phyloP scores from a whole-genome alignment of 2,888 invertebrate genomes.

The Rhagonycha fulva region DNA sequence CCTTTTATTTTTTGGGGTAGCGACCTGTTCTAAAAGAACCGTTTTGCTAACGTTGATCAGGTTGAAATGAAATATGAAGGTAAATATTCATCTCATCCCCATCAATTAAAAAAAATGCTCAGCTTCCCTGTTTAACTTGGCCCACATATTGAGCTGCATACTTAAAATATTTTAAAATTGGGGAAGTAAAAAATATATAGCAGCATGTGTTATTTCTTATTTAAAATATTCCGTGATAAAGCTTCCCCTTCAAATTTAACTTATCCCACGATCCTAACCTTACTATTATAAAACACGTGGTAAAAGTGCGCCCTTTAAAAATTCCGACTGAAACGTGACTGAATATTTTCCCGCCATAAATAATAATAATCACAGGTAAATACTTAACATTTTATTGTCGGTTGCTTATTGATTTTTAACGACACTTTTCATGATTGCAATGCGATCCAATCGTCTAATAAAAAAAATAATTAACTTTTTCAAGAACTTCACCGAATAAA shows the following conservation, averaged over 20 bases:
- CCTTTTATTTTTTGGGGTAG: constrained; percentile 20
- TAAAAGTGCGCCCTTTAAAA: constrained; percentile 31
- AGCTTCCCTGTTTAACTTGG: background rate
- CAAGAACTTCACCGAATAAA: background rate
- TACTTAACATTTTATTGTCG: background rate
- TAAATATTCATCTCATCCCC: background rate
- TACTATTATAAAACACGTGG: constrained; percentile 39
- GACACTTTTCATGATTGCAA: background rate
- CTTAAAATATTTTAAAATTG: background rate
- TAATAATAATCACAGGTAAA: background rate
- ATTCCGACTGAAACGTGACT: constrained; percentile 21
- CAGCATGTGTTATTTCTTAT: background rate
- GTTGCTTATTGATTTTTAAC: background rate
- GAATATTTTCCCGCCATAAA: constrained; percentile 11
- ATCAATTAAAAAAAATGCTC: background rate
- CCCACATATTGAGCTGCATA: background rate
- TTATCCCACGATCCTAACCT: constrained; percentile 41
- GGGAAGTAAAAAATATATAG: background rate
- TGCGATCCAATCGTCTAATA: background rate
- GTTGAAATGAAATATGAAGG: background rate
- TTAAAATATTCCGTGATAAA: background rate
- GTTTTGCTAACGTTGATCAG: constrained; percentile 7
- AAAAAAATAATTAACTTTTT: background rate
- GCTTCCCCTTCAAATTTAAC: background rate
- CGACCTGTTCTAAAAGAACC: constrained; percentile 1